These are phyloP conservation scores for Nebria brevicollis DNA, from an alignment of 2,888 invertebrate genomes.

Conservation along the genomic window DNA sequence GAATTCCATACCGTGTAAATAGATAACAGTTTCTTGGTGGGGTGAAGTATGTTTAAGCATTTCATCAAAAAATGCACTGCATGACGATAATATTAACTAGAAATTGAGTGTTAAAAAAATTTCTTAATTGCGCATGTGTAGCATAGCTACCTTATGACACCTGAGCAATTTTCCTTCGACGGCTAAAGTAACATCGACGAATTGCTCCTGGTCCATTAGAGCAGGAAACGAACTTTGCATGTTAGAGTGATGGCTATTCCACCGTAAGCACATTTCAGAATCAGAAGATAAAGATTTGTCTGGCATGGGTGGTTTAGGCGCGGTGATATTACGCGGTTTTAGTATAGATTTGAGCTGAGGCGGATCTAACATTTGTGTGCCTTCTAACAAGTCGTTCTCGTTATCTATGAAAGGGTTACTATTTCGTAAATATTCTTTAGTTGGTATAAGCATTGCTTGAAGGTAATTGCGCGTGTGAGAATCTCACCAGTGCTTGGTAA, in stretches of 20 bases:
- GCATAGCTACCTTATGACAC: slow-evolving; percentile 64
- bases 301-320: slow-evolving; percentile 23
- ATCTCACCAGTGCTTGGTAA: slow-evolving; percentile 4
- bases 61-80: slow-evolving; percentile 66
- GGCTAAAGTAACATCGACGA: slow-evolving; percentile 67
- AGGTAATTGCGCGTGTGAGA: neutral
- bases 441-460: neutral
- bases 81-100: slow-evolving; percentile 65
- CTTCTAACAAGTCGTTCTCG: slow-evolving; percentile 10
- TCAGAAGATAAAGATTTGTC: slow-evolving; percentile 45
- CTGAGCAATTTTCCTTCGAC: slow-evolving; percentile 67
- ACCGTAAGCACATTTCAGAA: slow-evolving; percentile 64
- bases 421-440: too few relatives aligned
- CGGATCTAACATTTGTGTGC: neutral
- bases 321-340: slow-evolving; percentile 18
- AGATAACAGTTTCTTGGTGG: slow-evolving; percentile 64
- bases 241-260: slow-evolving; percentile 68
- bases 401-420: slow-evolving; percentile 16
- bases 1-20: slow-evolving; percentile 64
- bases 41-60: slow-evolving; percentile 62
- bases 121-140: neutral
- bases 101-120: slow-evolving; percentile 51
- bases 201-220: slow-evolving; percentile 64
- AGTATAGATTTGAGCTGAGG: slow-evolving; percentile 7
- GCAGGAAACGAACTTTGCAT: slow-evolving; percentile 66